Evolutionary conservation across 2,113 vertebrate genomes (phyloP), one percentile per base, ranked within the genome.

Genomic region (Sapayoa aenigma): DNA sequence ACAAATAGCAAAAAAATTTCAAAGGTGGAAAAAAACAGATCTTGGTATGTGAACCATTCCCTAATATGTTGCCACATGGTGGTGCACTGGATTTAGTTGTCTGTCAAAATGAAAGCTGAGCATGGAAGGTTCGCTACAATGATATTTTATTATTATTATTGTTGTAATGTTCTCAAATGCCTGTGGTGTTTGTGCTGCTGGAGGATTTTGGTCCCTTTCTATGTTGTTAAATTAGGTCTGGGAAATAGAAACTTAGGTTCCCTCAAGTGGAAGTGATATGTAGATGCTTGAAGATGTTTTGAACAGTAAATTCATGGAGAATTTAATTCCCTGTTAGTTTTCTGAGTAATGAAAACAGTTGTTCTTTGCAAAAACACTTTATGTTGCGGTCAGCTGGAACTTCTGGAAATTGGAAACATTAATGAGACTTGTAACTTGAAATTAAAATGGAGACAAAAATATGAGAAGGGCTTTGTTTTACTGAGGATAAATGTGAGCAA

Each of bases 31-130:
- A 85, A 89, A 93, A 53, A 0, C 82, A 87, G 44, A n/a, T 93
- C 82, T 79, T 86, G 66, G 62, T 83, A 56, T 52, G 7, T 18
- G 50, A 94, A 31, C 58, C 78, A 11, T 94, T 92, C 77, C 33
- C 7, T 90, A 46, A 37, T 81, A 23, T 69, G 49, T 96, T 96
- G 93, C 95, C 84, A 95, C 94, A 96, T 84, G 91, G 94, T 97
- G 92, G 96, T 90, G 94, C 92, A 91, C 90, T 97, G 75, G 71
- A 93, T 96, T 96, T 96, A 96, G 93, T 93, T 96, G 95, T 86
- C 74, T 93, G 82, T 96, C 88, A 90, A 12, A 89, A 76, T 59
- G 84, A 91, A 72, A 74, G 59, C 81, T 87, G 84, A 77, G 41
- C 23, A 6, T 52, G 52, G 67, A 89, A 96, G 96, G 69, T 88